phyloP scores from a whole-genome alignment of 30 jellyfish, hydroid and myxozoan species.

The Aurelia sp. region DNA sequence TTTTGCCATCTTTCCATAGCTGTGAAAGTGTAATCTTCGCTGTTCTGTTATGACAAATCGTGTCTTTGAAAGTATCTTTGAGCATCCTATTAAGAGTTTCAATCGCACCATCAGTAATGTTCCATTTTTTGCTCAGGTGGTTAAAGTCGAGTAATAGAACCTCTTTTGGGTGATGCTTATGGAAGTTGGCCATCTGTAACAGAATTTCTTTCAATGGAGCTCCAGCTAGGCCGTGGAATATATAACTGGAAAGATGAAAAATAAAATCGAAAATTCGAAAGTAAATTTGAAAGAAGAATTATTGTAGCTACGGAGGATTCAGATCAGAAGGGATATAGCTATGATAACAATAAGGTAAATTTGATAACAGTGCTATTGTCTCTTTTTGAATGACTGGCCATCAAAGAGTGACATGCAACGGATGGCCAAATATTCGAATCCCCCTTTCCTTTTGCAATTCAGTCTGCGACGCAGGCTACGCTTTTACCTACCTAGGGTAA shows the following conservation, averaged over 20 bases:
- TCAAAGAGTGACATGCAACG: too few relatives aligned
- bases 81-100: not conserved
- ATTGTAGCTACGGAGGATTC: too few relatives aligned
- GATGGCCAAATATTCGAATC: too few relatives aligned
- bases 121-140: slow-evolving; percentile 25
- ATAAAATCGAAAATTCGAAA: too few relatives aligned
- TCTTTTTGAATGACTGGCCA: too few relatives aligned
- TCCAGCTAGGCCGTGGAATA: slow-evolving; percentile 77
- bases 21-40: not conserved
- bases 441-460: too few relatives aligned
- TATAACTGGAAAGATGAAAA: slow-evolving; percentile 19
- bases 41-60: slow-evolving; percentile 15
- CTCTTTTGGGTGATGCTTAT: slow-evolving; percentile 44
- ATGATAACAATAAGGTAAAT: too few relatives aligned
- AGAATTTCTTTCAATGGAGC: slow-evolving; percentile 32
- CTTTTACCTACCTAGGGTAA: too few relatives aligned
- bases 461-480: too few relatives aligned
- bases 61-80: not conserved
- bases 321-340: too few relatives aligned
- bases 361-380: too few relatives aligned
- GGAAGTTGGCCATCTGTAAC: slow-evolving; percentile 26
- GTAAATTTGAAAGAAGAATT: too few relatives aligned
- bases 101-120: not conserved
- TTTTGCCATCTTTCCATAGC: slow-evolving; percentile 27
- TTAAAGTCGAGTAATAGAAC: slow-evolving; percentile 72